Percentiles rank a stretch among this genome's conserved stretches.
Conservation (phyloP, 2,888 invertebrate species). For the Ethmia dodecea region DNA sequence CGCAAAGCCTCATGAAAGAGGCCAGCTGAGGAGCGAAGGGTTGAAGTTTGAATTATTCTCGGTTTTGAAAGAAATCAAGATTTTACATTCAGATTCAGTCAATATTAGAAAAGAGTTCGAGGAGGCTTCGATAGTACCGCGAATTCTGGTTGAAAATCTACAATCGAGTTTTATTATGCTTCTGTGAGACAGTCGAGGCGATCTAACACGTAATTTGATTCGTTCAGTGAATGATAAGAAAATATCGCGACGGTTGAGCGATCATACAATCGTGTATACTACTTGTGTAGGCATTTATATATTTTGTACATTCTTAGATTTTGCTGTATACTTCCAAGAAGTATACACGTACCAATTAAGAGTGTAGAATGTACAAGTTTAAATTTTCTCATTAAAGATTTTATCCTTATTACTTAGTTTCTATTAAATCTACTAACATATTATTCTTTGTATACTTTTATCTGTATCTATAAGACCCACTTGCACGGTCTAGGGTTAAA, state of each 20-base stretch:
- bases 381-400: constrained; percentile 22
- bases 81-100: constrained; percentile 35
- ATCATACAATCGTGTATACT: constrained; percentile 14
- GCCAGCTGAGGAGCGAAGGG: constrained; percentile 10
- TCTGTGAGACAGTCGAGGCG: too few relatives aligned
- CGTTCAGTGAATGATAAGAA: too few relatives aligned
- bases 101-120: constrained; percentile 5
- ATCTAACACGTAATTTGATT: too few relatives aligned
- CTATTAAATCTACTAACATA: constrained; percentile 19
- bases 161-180: too few relatives aligned
- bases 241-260: constrained; percentile 15
- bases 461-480: too few relatives aligned
- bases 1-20: constrained; percentile 1
- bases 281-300: constrained; percentile 36
- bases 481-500: too few relatives aligned
- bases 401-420: too few relatives aligned
- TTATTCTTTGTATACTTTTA: too few relatives aligned
- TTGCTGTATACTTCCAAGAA: constrained; percentile 53
- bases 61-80: constrained; percentile 53
- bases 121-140: too few relatives aligned
- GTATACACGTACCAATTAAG: constrained; percentile 35
- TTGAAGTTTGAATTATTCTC: constrained; percentile 38
- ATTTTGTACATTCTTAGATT: constrained; percentile 25
- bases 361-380: constrained; percentile 44
- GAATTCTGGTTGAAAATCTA: too few relatives aligned